Conservation (phyloP, 2,113 vertebrate species). For the Coptodon bakossiorum region DNA sequence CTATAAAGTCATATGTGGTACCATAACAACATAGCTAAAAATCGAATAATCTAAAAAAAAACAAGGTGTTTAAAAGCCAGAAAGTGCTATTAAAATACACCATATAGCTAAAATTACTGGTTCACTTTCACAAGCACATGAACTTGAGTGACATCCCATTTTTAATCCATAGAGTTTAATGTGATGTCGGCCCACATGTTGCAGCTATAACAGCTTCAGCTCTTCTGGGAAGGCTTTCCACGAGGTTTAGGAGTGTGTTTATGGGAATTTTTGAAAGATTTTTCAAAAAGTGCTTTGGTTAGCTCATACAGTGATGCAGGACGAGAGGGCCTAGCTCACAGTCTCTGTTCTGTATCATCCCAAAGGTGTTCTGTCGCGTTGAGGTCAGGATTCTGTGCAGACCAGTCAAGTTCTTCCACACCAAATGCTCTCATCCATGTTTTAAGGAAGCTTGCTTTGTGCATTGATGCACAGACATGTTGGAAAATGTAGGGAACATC, state of each 20-base stretch:
- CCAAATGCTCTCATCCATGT: not conserved
- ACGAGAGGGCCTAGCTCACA: not conserved
- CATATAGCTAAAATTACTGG: not conserved
- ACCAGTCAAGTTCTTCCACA: not conserved
- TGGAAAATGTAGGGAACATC: not conserved
- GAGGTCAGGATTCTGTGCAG: not conserved
- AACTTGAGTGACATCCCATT: fast-evolving
- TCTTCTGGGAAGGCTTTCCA: not conserved
- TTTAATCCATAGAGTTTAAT: not conserved
- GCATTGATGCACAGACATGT: not conserved
- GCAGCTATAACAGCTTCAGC: not conserved
- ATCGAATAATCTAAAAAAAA: not conserved
- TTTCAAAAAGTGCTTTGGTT: not conserved
- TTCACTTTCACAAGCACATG: not conserved
- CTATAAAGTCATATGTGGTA: not conserved
- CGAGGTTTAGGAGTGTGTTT: not conserved
- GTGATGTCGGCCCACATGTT: not conserved
- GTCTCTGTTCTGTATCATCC: not conserved
- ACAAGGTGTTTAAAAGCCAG: not conserved
- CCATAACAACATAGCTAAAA: fast-evolving
- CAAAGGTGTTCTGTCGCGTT: not conserved
- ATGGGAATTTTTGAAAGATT: not conserved
- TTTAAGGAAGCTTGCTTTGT: not conserved
- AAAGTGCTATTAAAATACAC: not conserved
- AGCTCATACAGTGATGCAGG: not conserved